Percentiles rank a stretch among this genome's conserved stretches.
Evolutionary conservation across 1,140 invertebrate species (phyloP).

Genomic region (Temnothorax nylanderi): DNA sequence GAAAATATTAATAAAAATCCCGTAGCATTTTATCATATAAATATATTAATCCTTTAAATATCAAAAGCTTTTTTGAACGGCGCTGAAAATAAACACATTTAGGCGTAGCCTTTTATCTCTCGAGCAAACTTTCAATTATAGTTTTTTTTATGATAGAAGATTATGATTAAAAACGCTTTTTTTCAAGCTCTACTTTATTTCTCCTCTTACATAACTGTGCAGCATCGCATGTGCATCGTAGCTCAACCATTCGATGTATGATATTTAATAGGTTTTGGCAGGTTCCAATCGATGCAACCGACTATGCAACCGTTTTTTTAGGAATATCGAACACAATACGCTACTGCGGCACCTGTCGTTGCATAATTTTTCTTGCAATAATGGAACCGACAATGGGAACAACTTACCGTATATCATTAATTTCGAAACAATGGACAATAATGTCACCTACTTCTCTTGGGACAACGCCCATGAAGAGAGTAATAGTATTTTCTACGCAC

Average conservation of each 20-base stretch:
- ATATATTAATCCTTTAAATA: neutral
- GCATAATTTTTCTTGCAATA: constrained; percentile 46
- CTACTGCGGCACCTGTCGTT: constrained; percentile 30
- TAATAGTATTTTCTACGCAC: constrained; percentile 7
- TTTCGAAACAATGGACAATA: constrained; percentile 49
- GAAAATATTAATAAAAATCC: neutral
- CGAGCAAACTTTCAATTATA: neutral
- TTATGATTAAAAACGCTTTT: neutral
- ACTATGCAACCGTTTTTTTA: constrained; percentile 14
- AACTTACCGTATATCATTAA: constrained; percentile 52
- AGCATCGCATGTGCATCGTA: constrained; percentile 15
- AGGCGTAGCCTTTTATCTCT: neutral
- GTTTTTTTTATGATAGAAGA: neutral
- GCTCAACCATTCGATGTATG: neutral
- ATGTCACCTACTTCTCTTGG: constrained; percentile 32
- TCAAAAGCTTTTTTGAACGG: neutral
- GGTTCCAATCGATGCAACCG: constrained; percentile 11
- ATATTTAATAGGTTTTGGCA: constrained; percentile 36
- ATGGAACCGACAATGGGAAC: constrained; percentile 46
- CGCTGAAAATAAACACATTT: neutral
- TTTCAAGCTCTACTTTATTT: neutral
- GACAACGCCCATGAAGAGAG: constrained; percentile 25
- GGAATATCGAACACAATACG: constrained; percentile 21
- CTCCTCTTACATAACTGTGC: neutral
- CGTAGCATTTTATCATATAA: neutral